These are phyloP conservation scores for Erannis defoliaria DNA, from an alignment of 2,888 invertebrate species.

Conservation along the genomic window DNA sequence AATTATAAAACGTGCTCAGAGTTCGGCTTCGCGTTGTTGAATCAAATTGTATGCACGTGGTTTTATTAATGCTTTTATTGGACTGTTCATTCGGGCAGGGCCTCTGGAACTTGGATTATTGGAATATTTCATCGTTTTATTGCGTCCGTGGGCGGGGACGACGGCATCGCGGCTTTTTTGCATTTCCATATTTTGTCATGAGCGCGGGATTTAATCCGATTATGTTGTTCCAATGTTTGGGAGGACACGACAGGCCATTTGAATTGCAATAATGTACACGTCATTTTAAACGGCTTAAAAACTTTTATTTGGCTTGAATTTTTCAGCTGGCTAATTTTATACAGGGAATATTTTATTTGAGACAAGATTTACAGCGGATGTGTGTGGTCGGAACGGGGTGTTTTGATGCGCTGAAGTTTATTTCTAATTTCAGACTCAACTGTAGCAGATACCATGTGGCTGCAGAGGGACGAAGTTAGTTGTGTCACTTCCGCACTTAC, in stretches of 20 bases:
- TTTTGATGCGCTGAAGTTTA: no score
- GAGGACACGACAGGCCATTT: constrained; percentile 25
- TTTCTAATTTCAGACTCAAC: no score
- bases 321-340: neutral
- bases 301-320: neutral
- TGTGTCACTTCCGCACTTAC: no score
- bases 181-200: constrained; percentile 36
- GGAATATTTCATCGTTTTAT: constrained; percentile 52
- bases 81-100: constrained; percentile 56
- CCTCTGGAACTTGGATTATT: constrained; percentile 50
- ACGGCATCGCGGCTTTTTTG: constrained; percentile 28
- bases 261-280: constrained; percentile 25
- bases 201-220: constrained; percentile 26
- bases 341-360: no score
- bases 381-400: no score
- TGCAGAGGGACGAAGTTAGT: no score
- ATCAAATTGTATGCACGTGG: constrained; percentile 63
- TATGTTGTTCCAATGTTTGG: constrained; percentile 32
- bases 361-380: no score
- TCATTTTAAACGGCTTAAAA: constrained; percentile 5
- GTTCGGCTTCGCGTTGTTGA: constrained; percentile 61
- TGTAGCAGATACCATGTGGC: no score
- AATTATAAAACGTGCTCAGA: constrained; percentile 71
- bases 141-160: constrained; percentile 35
- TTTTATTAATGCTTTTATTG: constrained; percentile 63